phyloP scores from a whole-genome alignment of 2,888 invertebrate species.

The Stictocephala bisonia region DNA sequence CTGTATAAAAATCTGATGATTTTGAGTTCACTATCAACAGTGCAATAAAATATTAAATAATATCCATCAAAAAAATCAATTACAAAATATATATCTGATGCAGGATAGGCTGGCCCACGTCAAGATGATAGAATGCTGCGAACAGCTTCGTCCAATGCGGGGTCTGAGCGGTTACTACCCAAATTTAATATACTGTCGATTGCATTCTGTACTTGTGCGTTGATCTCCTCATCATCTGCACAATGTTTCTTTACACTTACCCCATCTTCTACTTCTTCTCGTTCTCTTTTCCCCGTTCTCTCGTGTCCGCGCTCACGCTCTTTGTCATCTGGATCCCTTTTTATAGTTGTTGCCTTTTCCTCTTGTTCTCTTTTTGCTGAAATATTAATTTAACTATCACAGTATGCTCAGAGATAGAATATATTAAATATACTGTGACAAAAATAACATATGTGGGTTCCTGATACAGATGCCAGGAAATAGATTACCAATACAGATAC shows the following conservation, averaged over 20 bases:
- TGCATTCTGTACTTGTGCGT: conserved; percentile 82
- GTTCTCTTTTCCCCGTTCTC: conserved; percentile 50
- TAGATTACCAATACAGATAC: no score
- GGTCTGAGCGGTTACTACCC: conserved; percentile 65
- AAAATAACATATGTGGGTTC: no score
- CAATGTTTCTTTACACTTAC: conserved; percentile 76
- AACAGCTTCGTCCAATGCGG: conserved; percentile 53
- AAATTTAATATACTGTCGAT: conserved; percentile 83
- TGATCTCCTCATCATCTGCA: conserved; percentile 73
- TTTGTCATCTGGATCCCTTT: not conserved
- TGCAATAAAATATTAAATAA: no score
- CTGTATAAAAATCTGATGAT: no score
- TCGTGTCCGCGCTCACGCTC: not conserved
- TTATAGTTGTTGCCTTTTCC: not conserved
- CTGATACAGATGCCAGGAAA: no score
- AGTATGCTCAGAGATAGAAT: no score
- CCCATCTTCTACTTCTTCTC: conserved; percentile 72
- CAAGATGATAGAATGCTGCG: conserved; percentile 52
- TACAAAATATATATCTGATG: not conserved
- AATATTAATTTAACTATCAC: not conserved
- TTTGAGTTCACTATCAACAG: no score
- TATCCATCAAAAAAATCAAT: conserved; percentile 13
- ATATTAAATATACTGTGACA: no score
- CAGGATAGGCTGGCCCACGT: conserved; percentile 27
- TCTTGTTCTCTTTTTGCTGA: conserved; percentile 21